These are phyloP conservation scores for Ceratosolen fusciceps DNA, from an alignment of 1,140 invertebrate species.

Conservation along the genomic window DNA sequence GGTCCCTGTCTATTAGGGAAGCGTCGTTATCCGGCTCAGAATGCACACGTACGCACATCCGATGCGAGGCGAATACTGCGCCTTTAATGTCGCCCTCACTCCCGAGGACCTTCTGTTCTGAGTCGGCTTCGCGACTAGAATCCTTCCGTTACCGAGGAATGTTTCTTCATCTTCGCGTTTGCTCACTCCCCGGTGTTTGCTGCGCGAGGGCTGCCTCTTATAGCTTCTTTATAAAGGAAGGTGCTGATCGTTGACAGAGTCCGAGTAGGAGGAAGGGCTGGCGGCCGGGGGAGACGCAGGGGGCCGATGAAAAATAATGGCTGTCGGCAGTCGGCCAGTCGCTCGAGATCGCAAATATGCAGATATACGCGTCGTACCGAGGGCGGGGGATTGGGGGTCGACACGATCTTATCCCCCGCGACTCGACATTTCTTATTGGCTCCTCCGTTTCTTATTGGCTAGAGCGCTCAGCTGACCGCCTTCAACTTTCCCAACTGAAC, in stretches of 20 bases:
- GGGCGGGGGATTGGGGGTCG: not conserved
- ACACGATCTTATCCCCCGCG: slow-evolving; percentile 10
- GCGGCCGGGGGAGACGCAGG: not conserved
- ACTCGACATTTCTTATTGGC: not conserved
- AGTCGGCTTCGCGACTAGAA: too few relatives aligned
- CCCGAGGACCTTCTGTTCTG: not conserved
- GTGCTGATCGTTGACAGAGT: too few relatives aligned
- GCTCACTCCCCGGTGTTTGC: not conserved
- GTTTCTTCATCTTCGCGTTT: slow-evolving; percentile 36
- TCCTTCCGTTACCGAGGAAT: too few relatives aligned
- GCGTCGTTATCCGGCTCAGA: too few relatives aligned
- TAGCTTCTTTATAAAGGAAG: too few relatives aligned
- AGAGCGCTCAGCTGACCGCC: not conserved
- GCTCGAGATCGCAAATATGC: slow-evolving; percentile 17
- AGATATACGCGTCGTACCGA: slow-evolving; percentile 11
- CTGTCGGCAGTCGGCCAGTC: slow-evolving; percentile 9
- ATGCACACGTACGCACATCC: not conserved
- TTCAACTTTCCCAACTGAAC: not conserved
- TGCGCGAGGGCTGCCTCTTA: too few relatives aligned
- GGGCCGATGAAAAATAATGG: slow-evolving; percentile 28
- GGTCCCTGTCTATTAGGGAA: slow-evolving; percentile 19
- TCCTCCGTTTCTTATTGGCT: not conserved
- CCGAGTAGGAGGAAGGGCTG: not conserved
- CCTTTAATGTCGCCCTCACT: slow-evolving; percentile 25
- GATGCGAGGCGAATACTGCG: not conserved